Percentiles rank a stretch among this genome's conserved stretches.
Conservation (phyloP, 2,797 vertebrate genomes). For the Melanogrammus aeglefinus region DNA sequence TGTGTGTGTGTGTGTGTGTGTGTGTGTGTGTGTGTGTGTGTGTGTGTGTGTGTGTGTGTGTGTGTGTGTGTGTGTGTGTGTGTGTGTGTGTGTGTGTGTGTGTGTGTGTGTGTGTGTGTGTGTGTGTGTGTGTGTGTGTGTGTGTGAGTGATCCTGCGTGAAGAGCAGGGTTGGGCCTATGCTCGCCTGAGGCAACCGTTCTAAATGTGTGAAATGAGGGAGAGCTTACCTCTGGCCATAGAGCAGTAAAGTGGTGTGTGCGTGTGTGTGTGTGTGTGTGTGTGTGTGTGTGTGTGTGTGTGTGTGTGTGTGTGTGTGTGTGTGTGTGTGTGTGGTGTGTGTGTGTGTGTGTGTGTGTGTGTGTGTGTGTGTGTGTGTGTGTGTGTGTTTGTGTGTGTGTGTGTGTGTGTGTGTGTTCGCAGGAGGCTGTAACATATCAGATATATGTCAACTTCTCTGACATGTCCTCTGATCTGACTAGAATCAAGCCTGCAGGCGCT, state of each 20-base stretch:
- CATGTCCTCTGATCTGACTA: constrained; percentile 63
- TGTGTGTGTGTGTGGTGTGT: constrained; percentile 22
- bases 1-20: constrained; percentile 18
- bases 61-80: too few relatives aligned
- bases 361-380: constrained; percentile 28
- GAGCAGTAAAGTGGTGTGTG: constrained; percentile 24
- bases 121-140: constrained; percentile 21
- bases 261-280: constrained; percentile 10
- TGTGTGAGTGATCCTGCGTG: constrained; percentile 15
- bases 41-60: background rate
- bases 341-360: constrained; percentile 13
- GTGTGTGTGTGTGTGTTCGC: constrained; percentile 10
- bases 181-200: constrained; percentile 54
- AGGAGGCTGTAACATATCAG: constrained; percentile 41
- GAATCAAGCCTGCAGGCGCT: constrained; percentile 56
- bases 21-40: constrained; percentile 10
- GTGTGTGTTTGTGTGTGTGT: constrained; percentile 16
- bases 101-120: constrained; percentile 7
- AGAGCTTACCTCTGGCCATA: constrained; percentile 36
- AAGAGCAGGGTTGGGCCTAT: constrained; percentile 29
- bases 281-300: constrained; percentile 10
- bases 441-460: constrained; percentile 64
- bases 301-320: constrained; percentile 18
- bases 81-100: constrained; percentile 45
- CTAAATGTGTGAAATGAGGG: constrained; percentile 62